phyloP scores from a whole-genome alignment of 2,888 invertebrate species.

The Sinotaia quadrata region DNA sequence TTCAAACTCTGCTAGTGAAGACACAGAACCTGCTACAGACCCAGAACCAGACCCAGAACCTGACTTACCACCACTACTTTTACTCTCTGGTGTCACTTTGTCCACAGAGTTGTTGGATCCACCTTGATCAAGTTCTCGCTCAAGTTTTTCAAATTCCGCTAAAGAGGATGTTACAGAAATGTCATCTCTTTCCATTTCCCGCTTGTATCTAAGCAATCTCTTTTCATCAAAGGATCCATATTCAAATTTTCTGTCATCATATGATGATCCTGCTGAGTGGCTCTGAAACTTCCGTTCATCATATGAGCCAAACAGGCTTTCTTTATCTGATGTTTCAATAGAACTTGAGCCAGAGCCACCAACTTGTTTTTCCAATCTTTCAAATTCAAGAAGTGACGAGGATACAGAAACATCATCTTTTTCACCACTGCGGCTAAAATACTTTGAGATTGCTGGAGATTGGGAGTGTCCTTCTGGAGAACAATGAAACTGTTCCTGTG shows the following conservation, averaged over 20 bases:
- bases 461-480: constrained; percentile 82
- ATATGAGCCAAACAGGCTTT: constrained; percentile 59
- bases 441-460: constrained; percentile 79
- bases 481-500: constrained; percentile 74
- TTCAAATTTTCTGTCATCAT: constrained; percentile 18
- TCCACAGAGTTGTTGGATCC: constrained; percentile 68
- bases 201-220: constrained; percentile 20
- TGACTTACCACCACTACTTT: constrained; percentile 53
- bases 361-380: constrained; percentile 88
- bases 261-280: constrained; percentile 16
- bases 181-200: constrained; percentile 90
- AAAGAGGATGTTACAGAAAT: constrained; percentile 88
- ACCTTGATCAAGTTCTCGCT: constrained; percentile 79
- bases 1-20: constrained; percentile 92
- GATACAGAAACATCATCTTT: constrained; percentile 93
- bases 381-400: constrained; percentile 91
- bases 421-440: constrained; percentile 85
- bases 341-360: constrained; percentile 76
- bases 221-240: constrained; percentile 26
- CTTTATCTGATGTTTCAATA: constrained; percentile 75
- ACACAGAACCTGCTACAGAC: constrained; percentile 57
- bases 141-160: constrained; percentile 94
- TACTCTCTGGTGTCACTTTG: constrained; percentile 64
- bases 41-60: constrained; percentile 32
- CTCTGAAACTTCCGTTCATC: constrained; percentile 48